These are phyloP conservation scores for Rhynchonema sp. DNA, from an alignment of 2,888 invertebrate species.

Conservation along the genomic window DNA sequence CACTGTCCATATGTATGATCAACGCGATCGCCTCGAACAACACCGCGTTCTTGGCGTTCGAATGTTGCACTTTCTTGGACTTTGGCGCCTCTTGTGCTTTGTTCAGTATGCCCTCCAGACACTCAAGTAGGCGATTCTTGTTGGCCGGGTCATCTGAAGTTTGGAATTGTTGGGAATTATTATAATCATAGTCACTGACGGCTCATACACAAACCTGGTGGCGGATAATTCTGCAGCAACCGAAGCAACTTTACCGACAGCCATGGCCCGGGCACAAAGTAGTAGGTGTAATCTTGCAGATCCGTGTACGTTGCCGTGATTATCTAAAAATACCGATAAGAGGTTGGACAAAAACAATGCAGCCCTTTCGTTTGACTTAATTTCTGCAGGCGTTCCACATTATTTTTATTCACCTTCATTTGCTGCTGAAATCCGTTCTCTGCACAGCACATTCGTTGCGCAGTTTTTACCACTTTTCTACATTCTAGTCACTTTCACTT, in stretches of 20 bases:
- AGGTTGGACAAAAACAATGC: not conserved
- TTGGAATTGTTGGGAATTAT: too few relatives aligned
- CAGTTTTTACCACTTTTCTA: too few relatives aligned
- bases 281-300: constrained; percentile 94
- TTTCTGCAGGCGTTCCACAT: too few relatives aligned
- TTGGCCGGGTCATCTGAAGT: constrained; percentile 78
- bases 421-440: too few relatives aligned
- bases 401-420: too few relatives aligned
- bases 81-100: constrained; percentile 90
- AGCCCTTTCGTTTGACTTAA: too few relatives aligned
- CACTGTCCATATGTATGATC: constrained; percentile 86
- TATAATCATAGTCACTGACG: not conserved
- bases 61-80: constrained; percentile 99
- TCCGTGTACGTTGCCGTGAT: constrained; percentile 97
- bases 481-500: too few relatives aligned
- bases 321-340: constrained; percentile 52
- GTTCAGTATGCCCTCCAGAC: constrained; percentile 44
- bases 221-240: constrained; percentile 90
- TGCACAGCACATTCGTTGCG: too few relatives aligned
- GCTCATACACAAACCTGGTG: constrained; percentile 47
- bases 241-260: constrained; percentile 87
- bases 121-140: constrained; percentile 81
- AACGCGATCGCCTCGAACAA: constrained; percentile 97
- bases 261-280: constrained; percentile 99
- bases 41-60: constrained; percentile 98